Evolutionary conservation across 2,113 vertebrate genomes (phyloP).

Genomic region (Alaudala cheleensis): DNA sequence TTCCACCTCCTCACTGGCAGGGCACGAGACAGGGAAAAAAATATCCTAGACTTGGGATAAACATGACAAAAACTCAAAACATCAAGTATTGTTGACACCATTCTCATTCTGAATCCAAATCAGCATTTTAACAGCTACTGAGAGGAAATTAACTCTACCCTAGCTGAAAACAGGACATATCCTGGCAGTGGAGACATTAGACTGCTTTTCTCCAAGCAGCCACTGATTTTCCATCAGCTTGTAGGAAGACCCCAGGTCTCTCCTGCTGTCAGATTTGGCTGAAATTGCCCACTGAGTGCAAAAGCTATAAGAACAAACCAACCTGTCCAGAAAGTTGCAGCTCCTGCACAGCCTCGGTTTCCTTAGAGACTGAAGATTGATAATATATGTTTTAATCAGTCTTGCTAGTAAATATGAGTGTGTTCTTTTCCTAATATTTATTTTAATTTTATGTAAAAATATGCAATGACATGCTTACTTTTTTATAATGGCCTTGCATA

Average conservation of each 20-base stretch:
- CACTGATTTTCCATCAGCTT: not conserved
- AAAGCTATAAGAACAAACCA: not conserved
- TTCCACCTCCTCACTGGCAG: not conserved
- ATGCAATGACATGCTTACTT: not conserved
- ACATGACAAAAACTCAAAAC: fast-evolving
- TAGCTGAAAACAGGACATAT: not conserved
- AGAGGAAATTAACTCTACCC: not conserved
- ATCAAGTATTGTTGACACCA: not conserved
- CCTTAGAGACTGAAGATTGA: not conserved
- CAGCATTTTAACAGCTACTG: not conserved
- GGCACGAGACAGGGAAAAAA: not conserved
- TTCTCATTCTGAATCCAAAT: not conserved
- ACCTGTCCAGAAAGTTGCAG: not conserved
- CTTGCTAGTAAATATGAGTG: not conserved
- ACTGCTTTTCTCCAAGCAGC: not conserved
- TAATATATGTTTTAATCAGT: not conserved
- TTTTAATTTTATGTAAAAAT: slow-evolving; percentile 28
- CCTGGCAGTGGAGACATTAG: not conserved
- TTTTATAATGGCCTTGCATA: not conserved
- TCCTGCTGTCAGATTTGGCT: not conserved
- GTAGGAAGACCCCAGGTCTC: not conserved
- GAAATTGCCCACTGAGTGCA: not conserved
- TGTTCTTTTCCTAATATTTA: not conserved
- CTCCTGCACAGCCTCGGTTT: not conserved
- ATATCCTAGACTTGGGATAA: not conserved